Percentiles rank a stretch among this genome's conserved stretches.
Evolutionary conservation across 2,113 vertebrate species (phyloP).

Genomic region (Sceloporus tristichus): DNA sequence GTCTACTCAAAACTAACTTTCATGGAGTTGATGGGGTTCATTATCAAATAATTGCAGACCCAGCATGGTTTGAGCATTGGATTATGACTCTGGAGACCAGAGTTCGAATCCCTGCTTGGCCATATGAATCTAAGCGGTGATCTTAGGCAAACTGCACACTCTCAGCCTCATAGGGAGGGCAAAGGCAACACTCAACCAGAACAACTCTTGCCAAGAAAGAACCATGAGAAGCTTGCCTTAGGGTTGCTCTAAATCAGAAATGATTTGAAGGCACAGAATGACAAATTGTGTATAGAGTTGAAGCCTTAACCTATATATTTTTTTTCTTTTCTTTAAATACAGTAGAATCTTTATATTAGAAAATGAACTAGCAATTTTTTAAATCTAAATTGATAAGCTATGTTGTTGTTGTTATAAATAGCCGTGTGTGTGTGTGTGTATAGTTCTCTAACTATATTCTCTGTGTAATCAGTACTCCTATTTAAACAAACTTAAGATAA

Average conservation of each 20-base stretch:
- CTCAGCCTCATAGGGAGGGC: too few species aligned
- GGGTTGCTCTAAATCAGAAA: too few species aligned
- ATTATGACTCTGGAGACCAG: neutral
- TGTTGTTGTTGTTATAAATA: neutral
- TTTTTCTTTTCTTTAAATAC: neutral
- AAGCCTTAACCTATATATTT: neutral
- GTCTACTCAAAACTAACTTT: neutral
- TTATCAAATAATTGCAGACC: neutral
- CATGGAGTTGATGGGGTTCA: neutral
- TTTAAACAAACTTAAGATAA: neutral
- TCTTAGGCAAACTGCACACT: too few species aligned
- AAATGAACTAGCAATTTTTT: neutral
- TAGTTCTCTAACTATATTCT: neutral
- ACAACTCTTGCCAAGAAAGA: too few species aligned
- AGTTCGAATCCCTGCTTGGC: too few species aligned
- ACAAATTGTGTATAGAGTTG: too few species aligned
- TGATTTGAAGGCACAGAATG: too few species aligned
- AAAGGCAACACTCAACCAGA: too few species aligned
- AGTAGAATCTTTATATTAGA: neutral
- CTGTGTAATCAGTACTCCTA: neutral
- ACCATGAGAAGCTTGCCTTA: too few species aligned
- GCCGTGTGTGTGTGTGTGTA: neutral
- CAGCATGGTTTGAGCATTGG: neutral
- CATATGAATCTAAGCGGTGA: too few species aligned
- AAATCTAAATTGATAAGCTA: neutral